These are phyloP conservation scores for Todiramphus chloris DNA, from an alignment of 2,113 vertebrate species.

Conservation along the genomic window DNA sequence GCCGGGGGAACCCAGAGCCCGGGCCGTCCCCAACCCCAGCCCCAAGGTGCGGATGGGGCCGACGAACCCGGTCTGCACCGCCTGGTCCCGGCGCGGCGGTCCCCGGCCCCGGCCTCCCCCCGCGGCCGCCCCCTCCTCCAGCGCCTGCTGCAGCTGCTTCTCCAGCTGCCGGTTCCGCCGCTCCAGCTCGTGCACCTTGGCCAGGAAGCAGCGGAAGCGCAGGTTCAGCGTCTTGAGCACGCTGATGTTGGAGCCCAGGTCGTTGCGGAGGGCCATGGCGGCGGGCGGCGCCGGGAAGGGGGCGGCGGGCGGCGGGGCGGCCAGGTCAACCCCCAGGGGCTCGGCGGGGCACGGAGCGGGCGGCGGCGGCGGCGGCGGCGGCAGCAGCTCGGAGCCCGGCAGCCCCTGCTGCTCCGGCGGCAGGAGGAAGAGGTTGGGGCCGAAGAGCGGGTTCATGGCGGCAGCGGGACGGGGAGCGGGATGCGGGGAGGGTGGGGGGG, in stretches of 20 bases:
- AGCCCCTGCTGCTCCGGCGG: no score
- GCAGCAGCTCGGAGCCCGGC: no score
- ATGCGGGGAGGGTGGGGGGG: no score
- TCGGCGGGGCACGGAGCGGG: conserved; percentile 53
- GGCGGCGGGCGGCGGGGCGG: conserved; percentile 39
- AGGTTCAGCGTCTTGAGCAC: conserved; percentile 95
- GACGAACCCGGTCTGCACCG: conserved; percentile 89
- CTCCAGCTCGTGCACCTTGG: conserved; percentile 95
- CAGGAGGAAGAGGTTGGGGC: no score
- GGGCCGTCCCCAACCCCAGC: conserved; percentile 52
- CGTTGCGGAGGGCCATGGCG: conserved; percentile 93
- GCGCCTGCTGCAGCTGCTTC: conserved; percentile 91
- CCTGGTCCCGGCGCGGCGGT: conserved; percentile 80
- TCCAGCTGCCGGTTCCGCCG: conserved; percentile 92
- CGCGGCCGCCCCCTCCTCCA: conserved; percentile 72
- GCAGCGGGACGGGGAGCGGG: no score
- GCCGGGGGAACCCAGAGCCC: conserved; percentile 54
- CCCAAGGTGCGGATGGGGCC: conserved; percentile 80
- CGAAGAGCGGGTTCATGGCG: no score
- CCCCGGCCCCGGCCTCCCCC: conserved; percentile 44
- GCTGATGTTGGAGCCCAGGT: conserved; percentile 96
- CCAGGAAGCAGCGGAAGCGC: conserved; percentile 94
- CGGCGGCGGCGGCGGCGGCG: conserved; percentile 27
- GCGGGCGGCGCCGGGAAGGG: conserved; percentile 78
- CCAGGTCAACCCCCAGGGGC: conserved; percentile 34